Conservation (phyloP, 92 coral and sea anemone species). For the Scolanthus callimorphus region DNA sequence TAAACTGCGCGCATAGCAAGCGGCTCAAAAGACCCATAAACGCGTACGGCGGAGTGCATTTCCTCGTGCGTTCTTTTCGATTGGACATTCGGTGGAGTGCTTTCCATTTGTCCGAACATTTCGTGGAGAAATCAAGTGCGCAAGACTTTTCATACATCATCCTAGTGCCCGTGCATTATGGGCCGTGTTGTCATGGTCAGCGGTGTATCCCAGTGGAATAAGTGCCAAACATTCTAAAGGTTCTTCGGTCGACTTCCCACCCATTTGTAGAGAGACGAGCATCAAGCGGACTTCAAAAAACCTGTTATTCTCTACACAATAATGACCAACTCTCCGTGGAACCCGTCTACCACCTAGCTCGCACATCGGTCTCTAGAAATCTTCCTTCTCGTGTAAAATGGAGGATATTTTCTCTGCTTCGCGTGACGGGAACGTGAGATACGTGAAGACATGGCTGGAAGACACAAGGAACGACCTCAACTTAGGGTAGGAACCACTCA, state of each 20-base stretch:
- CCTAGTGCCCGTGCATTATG: too few relatives aligned
- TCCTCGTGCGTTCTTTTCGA: too few relatives aligned
- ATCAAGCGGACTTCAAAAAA: conserved; percentile 9
- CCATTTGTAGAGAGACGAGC: not conserved
- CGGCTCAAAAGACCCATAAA: too few relatives aligned
- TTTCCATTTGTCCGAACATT: too few relatives aligned
- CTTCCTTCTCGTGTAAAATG: conserved; percentile 38
- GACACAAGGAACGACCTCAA: conserved; percentile 95
- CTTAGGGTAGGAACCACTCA: conserved; percentile 72
- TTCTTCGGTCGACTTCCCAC: conserved; percentile 38
- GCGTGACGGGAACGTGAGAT: conserved; percentile 95
- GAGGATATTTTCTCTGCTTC: conserved; percentile 98
- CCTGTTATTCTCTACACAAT: conserved; percentile 33
- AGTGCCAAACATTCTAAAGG: conserved; percentile 63
- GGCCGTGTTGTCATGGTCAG: conserved; percentile 24
- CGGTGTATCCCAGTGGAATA: conserved; percentile 33
- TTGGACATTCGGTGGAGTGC: too few relatives aligned
- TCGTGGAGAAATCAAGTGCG: too few relatives aligned
- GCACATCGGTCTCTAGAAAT: conserved; percentile 4
- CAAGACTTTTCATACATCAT: too few relatives aligned
- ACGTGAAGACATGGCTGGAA: conserved; percentile 98
- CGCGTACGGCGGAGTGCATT: too few relatives aligned
- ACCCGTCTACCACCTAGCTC: conserved; percentile 47
- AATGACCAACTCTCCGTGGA: conserved; percentile 47
- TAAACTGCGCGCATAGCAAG: too few relatives aligned